These are phyloP conservation scores for Colius striatus DNA, from an alignment of 2,113 vertebrate genomes.

Conservation along the genomic window DNA sequence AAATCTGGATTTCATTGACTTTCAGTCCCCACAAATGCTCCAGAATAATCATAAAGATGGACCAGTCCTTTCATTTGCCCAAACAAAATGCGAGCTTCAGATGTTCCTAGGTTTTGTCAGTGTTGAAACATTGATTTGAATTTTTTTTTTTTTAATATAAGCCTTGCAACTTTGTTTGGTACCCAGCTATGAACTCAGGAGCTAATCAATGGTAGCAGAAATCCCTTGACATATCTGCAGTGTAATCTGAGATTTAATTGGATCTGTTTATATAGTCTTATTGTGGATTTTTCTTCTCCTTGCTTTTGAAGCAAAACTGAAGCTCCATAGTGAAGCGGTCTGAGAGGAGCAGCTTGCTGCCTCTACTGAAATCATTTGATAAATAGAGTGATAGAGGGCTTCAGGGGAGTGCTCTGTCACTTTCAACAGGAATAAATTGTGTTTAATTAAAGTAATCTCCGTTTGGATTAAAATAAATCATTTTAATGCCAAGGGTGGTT, in stretches of 20 bases:
- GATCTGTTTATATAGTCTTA: background rate
- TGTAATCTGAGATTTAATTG: background rate
- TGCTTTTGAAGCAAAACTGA: background rate
- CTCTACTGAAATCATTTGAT: conserved; percentile 38
- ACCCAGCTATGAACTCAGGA: background rate
- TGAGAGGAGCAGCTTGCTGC: background rate
- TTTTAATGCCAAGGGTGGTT: conserved; percentile 18
- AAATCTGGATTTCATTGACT: background rate
- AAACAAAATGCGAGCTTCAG: background rate
- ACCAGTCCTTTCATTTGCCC: background rate
- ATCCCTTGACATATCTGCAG: background rate
- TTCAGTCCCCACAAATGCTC: background rate
- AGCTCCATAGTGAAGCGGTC: background rate
- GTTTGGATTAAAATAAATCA: conserved; percentile 70
- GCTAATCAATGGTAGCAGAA: background rate
- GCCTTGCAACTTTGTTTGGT: background rate
- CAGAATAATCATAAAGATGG: background rate
- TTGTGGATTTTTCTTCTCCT: background rate
- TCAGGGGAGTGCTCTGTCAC: conserved; percentile 54
- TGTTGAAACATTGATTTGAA: background rate
- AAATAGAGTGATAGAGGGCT: conserved; percentile 59
- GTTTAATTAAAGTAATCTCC: conserved; percentile 77
- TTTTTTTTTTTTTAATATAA: background rate
- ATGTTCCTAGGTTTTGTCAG: background rate
- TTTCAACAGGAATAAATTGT: conserved; percentile 60